Evolutionary conservation across 2,113 vertebrate species (phyloP), one percentile per base, ranked within the genome.

Genomic region (Datnioides undecimradiatus): DNA sequence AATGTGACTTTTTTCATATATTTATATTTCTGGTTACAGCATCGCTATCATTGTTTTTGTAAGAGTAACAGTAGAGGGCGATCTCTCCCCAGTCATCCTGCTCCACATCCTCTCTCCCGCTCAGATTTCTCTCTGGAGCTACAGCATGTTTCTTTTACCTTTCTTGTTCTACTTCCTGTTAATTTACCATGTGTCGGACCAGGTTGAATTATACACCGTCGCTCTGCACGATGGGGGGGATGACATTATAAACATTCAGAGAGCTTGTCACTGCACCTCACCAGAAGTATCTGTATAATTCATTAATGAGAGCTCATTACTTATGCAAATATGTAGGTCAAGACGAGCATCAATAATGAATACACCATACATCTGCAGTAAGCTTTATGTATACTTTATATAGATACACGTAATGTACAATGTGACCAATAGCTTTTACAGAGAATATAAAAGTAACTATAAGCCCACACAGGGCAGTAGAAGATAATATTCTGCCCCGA

Each of bases 381-480:
- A 79, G 80, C 79, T 89, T 91, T 83, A 88, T 91, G 85, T 89
- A 91, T 92, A 90, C 79, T 94, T 93, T 91, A 93, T 94, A 87
- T 87, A 84, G 92, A 90, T 89, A 92, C 86, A 93, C 62, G 34
- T 91, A 83, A 90, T 93, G 79, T 92, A 92, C 90, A 94, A 89
- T 79, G 87, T 91, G 87, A 94, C 87, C 87, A 85, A 93, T 86
- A 93, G 83, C 86, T 93, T 92, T 93, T 90, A 94, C 92, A 94
- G 79, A 93, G 65, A 88, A 93, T 94, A 94, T 83, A 94, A 94
- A 94, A 95, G 92, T 91, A 83, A 88, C 81, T 85, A 84, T 84
- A 82, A 64, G 88, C 93, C 88, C 87, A 83, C 78, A 83, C 60
- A 62, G 86, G 86, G 90, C 93, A 73, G 78, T 82, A 92, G 36